Percentiles rank a stretch among this genome's conserved stretches.
These are phyloP conservation scores for Ariolimax columbianus DNA, from an alignment of 2,888 invertebrate genomes.

Conservation along the genomic window DNA sequence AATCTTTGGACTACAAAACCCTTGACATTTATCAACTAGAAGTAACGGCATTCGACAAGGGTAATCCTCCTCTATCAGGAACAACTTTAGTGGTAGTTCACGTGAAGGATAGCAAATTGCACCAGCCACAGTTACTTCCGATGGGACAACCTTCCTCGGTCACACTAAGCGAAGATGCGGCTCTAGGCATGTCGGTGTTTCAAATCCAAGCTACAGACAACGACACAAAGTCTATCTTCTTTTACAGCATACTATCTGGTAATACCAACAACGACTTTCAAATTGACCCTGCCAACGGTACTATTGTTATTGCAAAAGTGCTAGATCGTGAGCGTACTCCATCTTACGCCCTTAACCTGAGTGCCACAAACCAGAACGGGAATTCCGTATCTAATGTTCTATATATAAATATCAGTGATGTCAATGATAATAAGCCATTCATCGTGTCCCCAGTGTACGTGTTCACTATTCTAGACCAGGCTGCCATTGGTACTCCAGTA, in stretches of 20 bases:
- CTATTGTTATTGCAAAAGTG: conserved; percentile 88
- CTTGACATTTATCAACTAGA: conserved; percentile 51
- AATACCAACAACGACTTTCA: conserved; percentile 89
- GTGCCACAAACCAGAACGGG: conserved; percentile 53
- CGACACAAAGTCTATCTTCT: conserved; percentile 92
- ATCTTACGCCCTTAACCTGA: conserved; percentile 57
- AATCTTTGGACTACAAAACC: conserved; percentile 55
- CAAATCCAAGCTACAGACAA: conserved; percentile 90
- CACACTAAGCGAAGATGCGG: conserved; percentile 90
- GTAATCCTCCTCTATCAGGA: conserved; percentile 52
- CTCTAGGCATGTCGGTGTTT: conserved; percentile 89
- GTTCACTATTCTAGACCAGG: conserved; percentile 91
- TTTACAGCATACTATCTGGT: conserved; percentile 88
- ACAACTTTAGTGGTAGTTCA: conserved; percentile 56
- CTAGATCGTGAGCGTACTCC: conserved; percentile 87
- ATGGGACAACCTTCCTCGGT: conserved; percentile 54
- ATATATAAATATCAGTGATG: conserved; percentile 90
- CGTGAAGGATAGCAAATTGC: conserved; percentile 54
- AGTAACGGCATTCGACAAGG: conserved; percentile 59
- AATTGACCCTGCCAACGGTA: conserved; percentile 91
- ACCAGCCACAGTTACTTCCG: conserved; percentile 56
- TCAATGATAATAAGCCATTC: conserved; percentile 86
- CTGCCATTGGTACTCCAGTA: conserved; percentile 89
- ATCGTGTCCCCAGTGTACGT: conserved; percentile 83
- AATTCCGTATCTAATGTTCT: conserved; percentile 80